These are phyloP conservation scores for Clarias magur DNA, from an alignment of 2,113 vertebrate species.

Conservation along the genomic window DNA sequence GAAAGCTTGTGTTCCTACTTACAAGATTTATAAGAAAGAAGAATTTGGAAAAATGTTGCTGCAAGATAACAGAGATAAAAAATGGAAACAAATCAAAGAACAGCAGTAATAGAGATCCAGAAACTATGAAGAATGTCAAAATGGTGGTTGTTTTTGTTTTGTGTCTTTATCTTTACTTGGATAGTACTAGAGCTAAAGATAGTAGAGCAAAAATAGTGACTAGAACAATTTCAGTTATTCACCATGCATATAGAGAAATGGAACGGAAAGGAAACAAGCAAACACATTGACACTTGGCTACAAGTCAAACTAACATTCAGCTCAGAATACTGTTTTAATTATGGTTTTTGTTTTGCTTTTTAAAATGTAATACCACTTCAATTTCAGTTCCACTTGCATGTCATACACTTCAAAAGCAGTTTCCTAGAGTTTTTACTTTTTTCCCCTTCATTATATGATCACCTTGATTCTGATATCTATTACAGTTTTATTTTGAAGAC, in stretches of 20 bases:
- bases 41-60: slow-evolving; percentile 97
- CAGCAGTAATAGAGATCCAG: slow-evolving; percentile 79
- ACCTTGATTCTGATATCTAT: not conserved
- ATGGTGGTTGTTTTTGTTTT: not conserved
- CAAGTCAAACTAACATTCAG: slow-evolving; percentile 10
- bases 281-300: slow-evolving; percentile 61
- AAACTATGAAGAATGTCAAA: slow-evolving; percentile 45
- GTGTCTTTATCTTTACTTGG: not conserved
- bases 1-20: slow-evolving; percentile 89
- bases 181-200: slow-evolving; percentile 7
- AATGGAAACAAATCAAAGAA: slow-evolving; percentile 94
- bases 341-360: not conserved
- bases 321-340: slow-evolving; percentile 32
- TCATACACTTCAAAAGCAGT: not conserved
- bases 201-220: slow-evolving; percentile 5
- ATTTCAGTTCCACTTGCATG: not conserved
- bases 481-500: not conserved
- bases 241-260: slow-evolving; percentile 55
- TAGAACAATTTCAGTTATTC: slow-evolving; percentile 23
- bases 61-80: slow-evolving; percentile 93
- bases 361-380: too few relatives aligned
- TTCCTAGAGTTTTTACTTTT: not conserved
- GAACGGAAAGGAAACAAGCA: slow-evolving; percentile 58
- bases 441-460: not conserved
- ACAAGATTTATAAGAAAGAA: slow-evolving; percentile 98